Evolutionary conservation across 2,797 vertebrate genomes (phyloP).

Genomic region (Fringilla coelebs): DNA sequence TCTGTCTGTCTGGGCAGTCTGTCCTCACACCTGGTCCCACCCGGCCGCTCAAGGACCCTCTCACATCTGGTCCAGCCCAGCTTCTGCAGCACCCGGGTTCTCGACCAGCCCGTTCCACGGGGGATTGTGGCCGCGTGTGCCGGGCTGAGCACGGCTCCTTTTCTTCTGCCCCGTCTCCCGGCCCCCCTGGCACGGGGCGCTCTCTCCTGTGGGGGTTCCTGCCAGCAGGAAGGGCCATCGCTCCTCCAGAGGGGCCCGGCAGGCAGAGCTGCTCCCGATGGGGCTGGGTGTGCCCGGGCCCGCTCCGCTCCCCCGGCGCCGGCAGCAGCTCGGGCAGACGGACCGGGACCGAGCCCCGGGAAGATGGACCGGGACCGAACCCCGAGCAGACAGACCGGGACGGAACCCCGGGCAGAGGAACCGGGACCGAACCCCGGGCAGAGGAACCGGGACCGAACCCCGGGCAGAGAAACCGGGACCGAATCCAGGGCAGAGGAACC

Average conservation of each 20-base stretch:
- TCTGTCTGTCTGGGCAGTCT: background rate
- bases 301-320: background rate
- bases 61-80: rapidly evolving
- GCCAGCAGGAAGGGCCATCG: background rate
- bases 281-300: rapidly evolving
- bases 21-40: background rate
- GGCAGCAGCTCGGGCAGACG: background rate
- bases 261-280: rapidly evolving
- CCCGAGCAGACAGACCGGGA: background rate
- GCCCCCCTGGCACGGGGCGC: background rate
- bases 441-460: too few species aligned
- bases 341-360: background rate
- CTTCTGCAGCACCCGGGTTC: background rate
- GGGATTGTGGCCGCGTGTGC: rapidly evolving
- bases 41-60: background rate
- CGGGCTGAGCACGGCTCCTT: background rate
- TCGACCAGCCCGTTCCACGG: background rate
- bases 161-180: rapidly evolving
- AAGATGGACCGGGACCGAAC: background rate
- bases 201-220: rapidly evolving
- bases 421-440: too few species aligned
- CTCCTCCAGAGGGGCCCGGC: background rate
- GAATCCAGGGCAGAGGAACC: background rate
- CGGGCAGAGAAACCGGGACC: background rate
- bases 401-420: too few species aligned